Evolutionary conservation across 2,797 vertebrate genomes (phyloP).

Genomic region (Danio choprae): DNA sequence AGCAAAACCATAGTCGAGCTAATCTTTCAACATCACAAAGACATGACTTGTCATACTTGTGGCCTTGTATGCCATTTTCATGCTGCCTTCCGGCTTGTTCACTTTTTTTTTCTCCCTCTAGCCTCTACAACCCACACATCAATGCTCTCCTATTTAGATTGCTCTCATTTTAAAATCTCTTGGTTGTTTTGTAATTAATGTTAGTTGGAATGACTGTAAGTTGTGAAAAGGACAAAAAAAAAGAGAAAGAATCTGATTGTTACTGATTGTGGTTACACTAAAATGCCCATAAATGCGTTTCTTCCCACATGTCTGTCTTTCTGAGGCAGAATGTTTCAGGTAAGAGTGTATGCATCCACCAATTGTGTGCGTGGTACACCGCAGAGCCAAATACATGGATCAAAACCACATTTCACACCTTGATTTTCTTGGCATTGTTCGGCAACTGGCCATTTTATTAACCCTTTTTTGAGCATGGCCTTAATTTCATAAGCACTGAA

Average conservation of each 20-base stretch:
- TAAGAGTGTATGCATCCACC: slow-evolving; percentile 75
- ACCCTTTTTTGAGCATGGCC: not conserved
- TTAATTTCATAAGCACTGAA: not conserved
- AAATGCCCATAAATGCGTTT: slow-evolving; percentile 79
- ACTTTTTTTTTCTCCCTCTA: slow-evolving; percentile 75
- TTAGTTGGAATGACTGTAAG: not conserved
- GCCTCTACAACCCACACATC: slow-evolving; percentile 41
- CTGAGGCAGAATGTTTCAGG: slow-evolving; percentile 85
- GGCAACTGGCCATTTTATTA: not conserved
- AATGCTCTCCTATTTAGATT: not conserved
- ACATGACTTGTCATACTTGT: slow-evolving; percentile 77
- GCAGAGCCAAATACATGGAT: slow-evolving; percentile 17
- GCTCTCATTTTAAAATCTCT: slow-evolving; percentile 24
- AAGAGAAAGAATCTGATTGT: slow-evolving; percentile 45
- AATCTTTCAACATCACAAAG: slow-evolving; percentile 73
- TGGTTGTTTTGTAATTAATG: slow-evolving; percentile 7
- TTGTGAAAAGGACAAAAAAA: slow-evolving; percentile 32
- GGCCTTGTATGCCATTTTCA: slow-evolving; percentile 74
- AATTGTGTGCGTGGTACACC: slow-evolving; percentile 8
- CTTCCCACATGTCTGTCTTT: slow-evolving; percentile 87
- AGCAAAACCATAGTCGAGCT: slow-evolving; percentile 69
- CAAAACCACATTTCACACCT: slow-evolving; percentile 28
- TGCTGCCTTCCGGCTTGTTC: slow-evolving; percentile 78
- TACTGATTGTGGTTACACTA: slow-evolving; percentile 66
- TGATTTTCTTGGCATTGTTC: not conserved